These are phyloP conservation scores for Caenorhabditis latens DNA, from an alignment of 1,140 invertebrate genomes.

Conservation along the genomic window DNA sequence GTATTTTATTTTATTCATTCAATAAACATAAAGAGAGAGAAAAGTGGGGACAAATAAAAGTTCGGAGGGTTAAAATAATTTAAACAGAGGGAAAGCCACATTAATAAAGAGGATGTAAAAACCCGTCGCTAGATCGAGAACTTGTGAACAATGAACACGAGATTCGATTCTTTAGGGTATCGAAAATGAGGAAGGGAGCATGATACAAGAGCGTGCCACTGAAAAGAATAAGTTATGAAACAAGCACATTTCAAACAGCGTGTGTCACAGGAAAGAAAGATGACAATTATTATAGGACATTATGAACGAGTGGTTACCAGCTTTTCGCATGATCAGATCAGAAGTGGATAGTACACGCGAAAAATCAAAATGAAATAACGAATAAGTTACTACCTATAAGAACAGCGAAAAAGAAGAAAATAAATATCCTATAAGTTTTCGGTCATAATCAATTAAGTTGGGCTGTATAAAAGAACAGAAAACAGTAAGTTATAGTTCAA, in stretches of 20 bases:
- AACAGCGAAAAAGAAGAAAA: constrained; percentile 28
- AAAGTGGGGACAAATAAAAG: not conserved
- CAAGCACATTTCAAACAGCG: constrained; percentile 47
- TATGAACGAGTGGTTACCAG: not conserved
- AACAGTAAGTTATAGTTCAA: constrained; percentile 17
- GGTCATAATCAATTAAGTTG: not conserved
- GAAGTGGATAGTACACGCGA: not conserved
- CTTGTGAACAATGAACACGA: constrained; percentile 54
- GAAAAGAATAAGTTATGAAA: constrained; percentile 37
- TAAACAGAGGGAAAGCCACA: constrained; percentile 4
- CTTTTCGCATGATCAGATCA: constrained; percentile 46
- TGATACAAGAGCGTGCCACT: constrained; percentile 29
- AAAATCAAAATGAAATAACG: constrained; percentile 21
- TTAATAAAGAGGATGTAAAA: constrained; percentile 17
- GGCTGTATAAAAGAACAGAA: not conserved
- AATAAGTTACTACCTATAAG: constrained; percentile 53
- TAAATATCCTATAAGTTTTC: constrained; percentile 42
- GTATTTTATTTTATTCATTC: not conserved
- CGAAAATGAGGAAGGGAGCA: not conserved
- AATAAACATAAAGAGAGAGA: not conserved
- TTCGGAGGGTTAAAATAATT: not conserved
- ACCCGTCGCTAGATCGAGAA: constrained; percentile 53
- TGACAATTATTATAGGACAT: constrained; percentile 51
- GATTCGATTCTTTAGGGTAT: constrained; percentile 35
- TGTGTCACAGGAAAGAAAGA: constrained; percentile 41